phyloP scores from a whole-genome alignment of 2,113 vertebrate species.

The Picathartes gymnocephalus region DNA sequence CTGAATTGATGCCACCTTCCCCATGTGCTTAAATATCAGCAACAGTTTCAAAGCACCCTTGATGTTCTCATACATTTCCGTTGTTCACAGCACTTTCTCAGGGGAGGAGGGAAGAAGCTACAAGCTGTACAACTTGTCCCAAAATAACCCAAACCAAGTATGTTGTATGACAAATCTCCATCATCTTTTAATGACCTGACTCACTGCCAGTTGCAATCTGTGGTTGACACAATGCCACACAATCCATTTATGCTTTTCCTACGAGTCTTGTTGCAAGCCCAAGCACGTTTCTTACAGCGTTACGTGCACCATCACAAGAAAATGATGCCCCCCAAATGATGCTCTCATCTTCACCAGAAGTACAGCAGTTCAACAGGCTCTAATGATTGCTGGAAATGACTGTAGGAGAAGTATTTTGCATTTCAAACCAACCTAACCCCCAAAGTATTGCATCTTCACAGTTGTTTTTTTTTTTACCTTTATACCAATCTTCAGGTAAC shows the following conservation, averaged over 20 bases:
- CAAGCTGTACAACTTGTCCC: neutral
- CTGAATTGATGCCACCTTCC: neutral
- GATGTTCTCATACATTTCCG: neutral
- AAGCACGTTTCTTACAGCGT: neutral
- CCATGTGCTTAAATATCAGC: neutral
- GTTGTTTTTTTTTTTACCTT: neutral
- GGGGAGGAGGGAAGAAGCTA: neutral
- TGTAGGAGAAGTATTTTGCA: neutral
- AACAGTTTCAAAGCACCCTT: neutral
- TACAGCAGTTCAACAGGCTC: neutral
- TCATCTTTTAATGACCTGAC: neutral
- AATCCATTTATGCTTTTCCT: neutral
- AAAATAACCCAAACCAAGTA: neutral
- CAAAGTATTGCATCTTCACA: neutral
- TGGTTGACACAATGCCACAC: neutral
- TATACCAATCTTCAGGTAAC: neutral
- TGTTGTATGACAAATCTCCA: neutral
- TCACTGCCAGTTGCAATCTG: neutral
- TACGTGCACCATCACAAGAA: neutral
- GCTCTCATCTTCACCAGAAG: neutral
- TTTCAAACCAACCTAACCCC: neutral
- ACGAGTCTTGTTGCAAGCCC: neutral
- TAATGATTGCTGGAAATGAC: neutral
- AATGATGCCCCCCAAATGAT: neutral
- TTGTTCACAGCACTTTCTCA: neutral